Conservation (phyloP, 2,888 invertebrate species). For the Amphimallon solstitiale region DNA sequence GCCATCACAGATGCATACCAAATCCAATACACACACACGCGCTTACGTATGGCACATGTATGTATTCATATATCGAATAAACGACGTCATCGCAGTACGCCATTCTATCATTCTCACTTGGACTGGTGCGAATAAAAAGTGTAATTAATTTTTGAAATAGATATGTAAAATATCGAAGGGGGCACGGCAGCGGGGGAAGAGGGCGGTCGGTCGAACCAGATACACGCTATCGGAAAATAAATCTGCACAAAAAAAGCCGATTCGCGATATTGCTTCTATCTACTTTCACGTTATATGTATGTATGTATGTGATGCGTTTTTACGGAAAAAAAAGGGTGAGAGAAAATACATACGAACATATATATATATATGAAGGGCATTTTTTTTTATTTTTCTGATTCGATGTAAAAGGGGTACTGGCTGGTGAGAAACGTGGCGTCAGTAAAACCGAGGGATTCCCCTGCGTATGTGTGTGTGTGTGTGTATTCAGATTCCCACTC, state of each 20-base stretch:
- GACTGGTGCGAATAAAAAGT: conserved; percentile 55
- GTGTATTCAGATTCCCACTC: no score
- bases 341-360: not conserved
- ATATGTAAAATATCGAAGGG: conserved; percentile 60
- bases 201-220: not conserved
- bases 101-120: conserved; percentile 52
- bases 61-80: no score
- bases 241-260: conserved; percentile 58
- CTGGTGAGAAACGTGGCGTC: conserved; percentile 25
- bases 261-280: conserved; percentile 54
- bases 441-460: not conserved
- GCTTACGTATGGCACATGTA: no score
- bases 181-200: conserved; percentile 29
- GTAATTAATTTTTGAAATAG: conserved; percentile 63
- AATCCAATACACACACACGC: no score
- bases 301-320: not conserved
- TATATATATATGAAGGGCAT: not conserved
- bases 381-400: conserved; percentile 18
- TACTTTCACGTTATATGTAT: conserved; percentile 46
- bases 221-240: conserved; percentile 58
- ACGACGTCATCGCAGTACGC: conserved; percentile 26
- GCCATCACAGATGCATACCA: no score
- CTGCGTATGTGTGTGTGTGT: conserved; percentile 8
- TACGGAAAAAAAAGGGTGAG: not conserved
- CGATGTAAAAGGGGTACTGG: conserved; percentile 42